Conservation (phyloP, 2,113 vertebrate species). For the Oncorhynchus tshawytscha region DNA sequence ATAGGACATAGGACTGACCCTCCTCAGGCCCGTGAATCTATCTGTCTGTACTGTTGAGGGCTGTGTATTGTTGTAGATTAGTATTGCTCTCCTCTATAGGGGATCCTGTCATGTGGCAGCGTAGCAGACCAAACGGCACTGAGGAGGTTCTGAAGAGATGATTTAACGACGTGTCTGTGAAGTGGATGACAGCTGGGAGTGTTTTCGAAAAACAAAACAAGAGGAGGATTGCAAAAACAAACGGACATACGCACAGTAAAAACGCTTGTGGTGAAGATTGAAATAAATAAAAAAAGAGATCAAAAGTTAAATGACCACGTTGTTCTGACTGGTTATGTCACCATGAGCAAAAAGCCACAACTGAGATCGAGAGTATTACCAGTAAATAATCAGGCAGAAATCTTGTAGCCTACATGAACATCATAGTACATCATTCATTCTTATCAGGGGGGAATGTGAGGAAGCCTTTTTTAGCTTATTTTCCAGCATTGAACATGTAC, state of each 20-base stretch:
- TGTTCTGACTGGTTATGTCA: slow-evolving; percentile 42
- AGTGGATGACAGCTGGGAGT: slow-evolving; percentile 38
- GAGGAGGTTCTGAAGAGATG: slow-evolving; percentile 39
- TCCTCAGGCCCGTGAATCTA: slow-evolving; percentile 43
- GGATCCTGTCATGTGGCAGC: slow-evolving; percentile 33
- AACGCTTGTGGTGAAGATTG: slow-evolving; percentile 9
- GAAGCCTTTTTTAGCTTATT: slow-evolving; percentile 32
- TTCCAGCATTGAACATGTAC: slow-evolving; percentile 57
- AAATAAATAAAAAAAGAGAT: too few species aligned
- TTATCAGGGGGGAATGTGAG: slow-evolving; percentile 63
- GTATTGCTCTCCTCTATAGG: slow-evolving; percentile 27
- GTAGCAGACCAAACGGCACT: slow-evolving; percentile 42
- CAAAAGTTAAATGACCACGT: slow-evolving; percentile 17
- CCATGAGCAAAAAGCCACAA: slow-evolving; percentile 71
- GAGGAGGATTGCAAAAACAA: slow-evolving; percentile 3
- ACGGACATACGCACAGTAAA: background rate
- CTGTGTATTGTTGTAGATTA: slow-evolving; percentile 16
- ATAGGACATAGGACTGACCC: slow-evolving; percentile 57
- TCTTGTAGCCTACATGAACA: slow-evolving; percentile 66
- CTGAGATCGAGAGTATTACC: slow-evolving; percentile 42
- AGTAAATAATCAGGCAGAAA: slow-evolving; percentile 63
- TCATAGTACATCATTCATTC: slow-evolving; percentile 69
- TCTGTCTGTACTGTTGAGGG: slow-evolving; percentile 41
- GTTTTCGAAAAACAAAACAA: slow-evolving; percentile 29
- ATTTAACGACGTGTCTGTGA: slow-evolving; percentile 43